phyloP scores from a whole-genome alignment of 1,140 invertebrate genomes.

The Bombus vancouverensis region DNA sequence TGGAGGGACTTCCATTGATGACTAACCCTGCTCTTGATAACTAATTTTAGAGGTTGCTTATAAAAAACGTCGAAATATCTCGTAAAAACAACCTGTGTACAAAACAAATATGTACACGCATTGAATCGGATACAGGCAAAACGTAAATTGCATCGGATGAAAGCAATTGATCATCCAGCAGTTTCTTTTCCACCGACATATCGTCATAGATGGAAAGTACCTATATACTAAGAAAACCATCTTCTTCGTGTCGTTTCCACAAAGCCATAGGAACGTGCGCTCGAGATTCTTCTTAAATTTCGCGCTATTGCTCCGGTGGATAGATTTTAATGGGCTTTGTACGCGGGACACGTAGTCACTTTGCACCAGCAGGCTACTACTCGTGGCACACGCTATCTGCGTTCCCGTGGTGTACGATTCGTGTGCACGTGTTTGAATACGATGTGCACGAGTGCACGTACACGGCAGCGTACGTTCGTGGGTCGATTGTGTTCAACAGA shows the following conservation, averaged over 20 bases:
- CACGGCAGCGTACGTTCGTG: neutral
- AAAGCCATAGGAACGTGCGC: constrained; percentile 17
- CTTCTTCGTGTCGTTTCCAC: neutral
- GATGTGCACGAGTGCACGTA: constrained; percentile 44
- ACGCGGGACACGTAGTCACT: constrained; percentile 79
- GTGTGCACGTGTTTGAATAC: neutral
- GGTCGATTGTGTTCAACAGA: constrained; percentile 22
- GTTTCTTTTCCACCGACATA: neutral
- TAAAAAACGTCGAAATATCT: too few species aligned
- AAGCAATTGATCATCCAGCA: too few species aligned
- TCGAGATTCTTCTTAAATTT: constrained; percentile 76
- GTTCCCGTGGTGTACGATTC: neutral
- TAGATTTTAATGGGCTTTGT: constrained; percentile 81
- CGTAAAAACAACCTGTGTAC: too few species aligned
- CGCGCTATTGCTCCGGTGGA: constrained; percentile 63
- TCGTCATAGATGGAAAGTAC: too few species aligned
- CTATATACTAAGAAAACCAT: constrained; percentile 33
- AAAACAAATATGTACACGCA: too few species aligned
- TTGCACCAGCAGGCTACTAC: constrained; percentile 65
- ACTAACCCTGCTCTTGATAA: too few species aligned
- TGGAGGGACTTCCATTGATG: too few species aligned
- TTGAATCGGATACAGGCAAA: too few species aligned
- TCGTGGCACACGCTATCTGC: constrained; percentile 36
- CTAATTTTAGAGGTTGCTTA: too few species aligned
- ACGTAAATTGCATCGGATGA: too few species aligned